These are phyloP conservation scores for Pantala flavescens DNA, from an alignment of 1,140 invertebrate genomes.

Conservation along the genomic window DNA sequence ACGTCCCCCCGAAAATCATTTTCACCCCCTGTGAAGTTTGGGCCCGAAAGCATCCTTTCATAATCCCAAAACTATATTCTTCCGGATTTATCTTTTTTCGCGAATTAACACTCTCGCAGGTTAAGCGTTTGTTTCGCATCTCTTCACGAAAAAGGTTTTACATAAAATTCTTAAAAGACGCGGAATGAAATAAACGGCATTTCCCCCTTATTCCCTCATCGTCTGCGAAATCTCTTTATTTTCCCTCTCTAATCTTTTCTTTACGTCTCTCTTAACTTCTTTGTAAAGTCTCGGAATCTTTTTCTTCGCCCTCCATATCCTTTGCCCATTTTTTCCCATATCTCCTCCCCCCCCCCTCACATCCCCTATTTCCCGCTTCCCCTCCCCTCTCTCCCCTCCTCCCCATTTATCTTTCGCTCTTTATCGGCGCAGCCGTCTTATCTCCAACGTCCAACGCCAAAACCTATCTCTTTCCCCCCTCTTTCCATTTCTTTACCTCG, in stretches of 20 bases:
- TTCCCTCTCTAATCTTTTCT: neutral
- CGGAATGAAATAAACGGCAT: no score
- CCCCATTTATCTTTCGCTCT: constrained; percentile 4
- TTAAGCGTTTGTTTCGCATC: no score
- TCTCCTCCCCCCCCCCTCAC: neutral
- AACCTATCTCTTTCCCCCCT: neutral
- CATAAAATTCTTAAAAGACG: no score
- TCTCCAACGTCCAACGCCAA: constrained; percentile 7
- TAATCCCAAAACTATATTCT: no score
- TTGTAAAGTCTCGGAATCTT: neutral
- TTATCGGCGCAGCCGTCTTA: constrained; percentile 7
- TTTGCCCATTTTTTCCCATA: neutral
- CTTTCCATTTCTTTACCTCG: neutral
- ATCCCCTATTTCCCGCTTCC: neutral
- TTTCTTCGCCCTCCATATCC: neutral
- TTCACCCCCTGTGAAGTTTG: no score
- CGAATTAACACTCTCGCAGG: no score
- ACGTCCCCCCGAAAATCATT: no score
- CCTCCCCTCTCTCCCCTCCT: neutral
- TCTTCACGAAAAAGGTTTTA: no score
- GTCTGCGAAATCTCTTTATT: constrained; percentile 2
- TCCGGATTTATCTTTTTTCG: no score
- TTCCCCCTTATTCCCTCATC: neutral
- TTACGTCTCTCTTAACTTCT: constrained; percentile 10
- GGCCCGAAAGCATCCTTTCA: no score